Percentiles rank a stretch among this genome's conserved stretches.
Conservation (phyloP, 35 echinoderm and acorn worm genomes). For the Stichopus chloronotus region DNA sequence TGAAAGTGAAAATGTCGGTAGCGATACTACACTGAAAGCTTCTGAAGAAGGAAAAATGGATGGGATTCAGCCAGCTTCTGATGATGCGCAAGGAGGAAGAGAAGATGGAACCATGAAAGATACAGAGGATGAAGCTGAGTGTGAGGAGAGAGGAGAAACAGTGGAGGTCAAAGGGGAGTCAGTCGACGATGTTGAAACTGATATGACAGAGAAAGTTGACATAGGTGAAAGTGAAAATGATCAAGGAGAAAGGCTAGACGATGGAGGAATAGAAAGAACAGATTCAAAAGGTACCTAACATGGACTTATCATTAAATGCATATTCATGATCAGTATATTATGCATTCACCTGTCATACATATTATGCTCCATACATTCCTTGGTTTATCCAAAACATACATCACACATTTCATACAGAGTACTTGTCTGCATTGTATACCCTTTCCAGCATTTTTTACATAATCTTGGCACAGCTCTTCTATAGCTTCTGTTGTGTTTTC, state of each 20-base stretch:
- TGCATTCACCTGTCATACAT: no score
- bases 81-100: neutral
- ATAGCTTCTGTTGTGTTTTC: no score
- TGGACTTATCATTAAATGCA: neutral
- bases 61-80: neutral
- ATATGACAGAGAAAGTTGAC: neutral
- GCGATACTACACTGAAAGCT: neutral
- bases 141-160: neutral
- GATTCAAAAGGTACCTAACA: conserved; percentile 31
- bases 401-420: no score
- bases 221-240: neutral
- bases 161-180: neutral
- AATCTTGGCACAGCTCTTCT: no score
- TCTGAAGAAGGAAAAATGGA: neutral
- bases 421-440: no score
- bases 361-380: neutral
- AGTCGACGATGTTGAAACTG: neutral
- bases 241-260: neutral
- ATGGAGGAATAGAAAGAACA: neutral
- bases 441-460: no score
- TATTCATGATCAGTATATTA: neutral
- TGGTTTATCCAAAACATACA: no score
- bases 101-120: neutral
- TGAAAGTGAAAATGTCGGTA: neutral
- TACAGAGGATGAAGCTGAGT: neutral